Base-by-base conservation (phyloP, 2,888 invertebrate species). In the Archaeoteleia sp. region DNA sequence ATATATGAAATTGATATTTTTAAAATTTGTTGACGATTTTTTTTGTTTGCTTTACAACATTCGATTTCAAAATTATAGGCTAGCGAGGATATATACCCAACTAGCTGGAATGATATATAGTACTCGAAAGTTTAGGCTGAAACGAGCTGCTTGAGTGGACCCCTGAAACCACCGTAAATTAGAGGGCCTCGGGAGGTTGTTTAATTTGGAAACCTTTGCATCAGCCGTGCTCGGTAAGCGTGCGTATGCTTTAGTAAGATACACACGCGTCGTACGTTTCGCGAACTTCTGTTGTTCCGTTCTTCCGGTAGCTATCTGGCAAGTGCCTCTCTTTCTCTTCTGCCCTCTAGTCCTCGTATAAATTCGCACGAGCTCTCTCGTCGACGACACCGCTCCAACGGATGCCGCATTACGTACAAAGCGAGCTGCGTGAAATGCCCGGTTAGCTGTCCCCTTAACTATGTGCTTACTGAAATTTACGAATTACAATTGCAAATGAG, bases 121-220 rank as follows among this genome's bases (percentile, higher is more conserved):
- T n/a, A n/a, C n/a, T n/a, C n/a, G n/a, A n/a, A n/a, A n/a, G n/a
- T n/a, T n/a, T n/a, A n/a, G n/a, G n/a, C n/a, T n/a, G n/a, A n/a
- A n/a, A n/a, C n/a, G n/a, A n/a, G n/a, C n/a, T n/a, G n/a, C n/a
- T n/a, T n/a, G n/a, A n/a, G n/a, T 27, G 27, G 13, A 27, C 45
- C 15, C 8, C 37, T 37, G 49, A 3, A 9, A 37, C 48, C 45
- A 43, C 32, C 42, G 73, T 75, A 76, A 81, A 81, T 80, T 81
- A 79, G 77, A 58, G 58, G 62, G 72, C 74, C 78, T 73, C 68
- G 71, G 77, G 75, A 74, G 74, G 72, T 77, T 79, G 80, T 80
- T 81, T 79, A 81, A 80, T 81, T 78, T 78, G 73, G 71, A 74
- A 74, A 49, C 73, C 74, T 78, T 75, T 75, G 63, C 72, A 68